Evolutionary conservation across 2,113 vertebrate species (phyloP), one percentile per base, ranked within the genome.

Genomic region (Pithys albifrons): DNA sequence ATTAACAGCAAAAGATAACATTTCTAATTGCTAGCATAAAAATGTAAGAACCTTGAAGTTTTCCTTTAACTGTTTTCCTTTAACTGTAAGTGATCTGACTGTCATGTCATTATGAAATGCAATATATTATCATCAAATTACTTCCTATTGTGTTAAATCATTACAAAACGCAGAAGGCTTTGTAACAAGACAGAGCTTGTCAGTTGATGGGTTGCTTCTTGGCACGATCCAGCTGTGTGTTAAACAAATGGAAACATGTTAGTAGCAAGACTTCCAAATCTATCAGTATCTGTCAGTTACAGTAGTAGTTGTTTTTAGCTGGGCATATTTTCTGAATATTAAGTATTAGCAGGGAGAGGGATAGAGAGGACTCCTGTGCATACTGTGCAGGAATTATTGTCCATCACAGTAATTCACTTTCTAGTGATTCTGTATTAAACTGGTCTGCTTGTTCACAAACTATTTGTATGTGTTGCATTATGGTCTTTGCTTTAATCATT

Each of bases 121-220:
- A 66, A 55, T 48, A 23, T n/a, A 29, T 73, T 90, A 64, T 59
- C 58, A 81, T 78, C 61, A 89, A 78, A 95, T 94, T 79, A 58
- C 23, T 73, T 79, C 70, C 22, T 86, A 33, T 84, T 93, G 71
- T 54, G 15, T 39, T 89, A 85, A 81, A 89, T 90, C 43, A 85
- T 85, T 76, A 89, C 74, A 88, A 86, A 89, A 23, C 20, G 79
- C 37, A 54, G 62, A 88, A 91, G 29, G 20, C 17, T 55, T 48
- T 84, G 52, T 35, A 83, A 66, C 25, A 83, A 83, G 59, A 72
- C 64, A 80, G 67, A 67, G n/a, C 46, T 84, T 91, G 71, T 74
- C 89, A 95, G 35, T 75, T 93, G 73, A 91, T 74, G 35, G 18
- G 41, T 54, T 96, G 62, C 33, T 76, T 86, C 73, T 84, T 93